A percentile compares a stretch with the other conserved stretches of the same genome.
Evolutionary conservation across 2,113 vertebrate species (phyloP).

Genomic region (Tachysurus fulvidraco): DNA sequence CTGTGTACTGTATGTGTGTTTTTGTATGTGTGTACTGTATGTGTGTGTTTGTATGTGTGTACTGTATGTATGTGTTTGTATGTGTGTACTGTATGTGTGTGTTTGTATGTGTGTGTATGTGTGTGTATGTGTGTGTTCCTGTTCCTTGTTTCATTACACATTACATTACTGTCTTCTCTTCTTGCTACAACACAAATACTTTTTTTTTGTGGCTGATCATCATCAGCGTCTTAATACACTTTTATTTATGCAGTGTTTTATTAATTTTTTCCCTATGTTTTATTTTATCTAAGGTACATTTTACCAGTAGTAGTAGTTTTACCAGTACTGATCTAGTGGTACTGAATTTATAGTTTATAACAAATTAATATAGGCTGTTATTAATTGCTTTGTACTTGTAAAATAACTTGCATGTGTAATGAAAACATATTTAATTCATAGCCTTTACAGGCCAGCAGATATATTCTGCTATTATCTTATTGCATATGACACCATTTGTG

Average conservation of each 20-base stretch:
- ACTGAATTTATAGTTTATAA: not conserved
- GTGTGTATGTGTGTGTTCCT: not conserved
- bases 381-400: not conserved
- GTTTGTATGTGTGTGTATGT: no score
- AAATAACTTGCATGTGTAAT: not conserved
- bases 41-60: no score
- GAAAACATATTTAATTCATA: not conserved
- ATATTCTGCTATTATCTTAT: not conserved
- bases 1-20: no score
- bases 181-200: not conserved
- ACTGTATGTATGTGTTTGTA: no score
- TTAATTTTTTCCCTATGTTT: not conserved
- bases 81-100: no score
- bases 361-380: not conserved
- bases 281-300: not conserved
- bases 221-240: not conserved
- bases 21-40: no score
- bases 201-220: not conserved
- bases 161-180: not conserved
- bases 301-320: not conserved
- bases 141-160: not conserved
- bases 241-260: not conserved
- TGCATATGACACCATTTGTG: not conserved
- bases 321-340: not conserved
- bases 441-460: not conserved